Conservation (phyloP, 2,797 vertebrate genomes). For the Protosalanx chinensis region DNA sequence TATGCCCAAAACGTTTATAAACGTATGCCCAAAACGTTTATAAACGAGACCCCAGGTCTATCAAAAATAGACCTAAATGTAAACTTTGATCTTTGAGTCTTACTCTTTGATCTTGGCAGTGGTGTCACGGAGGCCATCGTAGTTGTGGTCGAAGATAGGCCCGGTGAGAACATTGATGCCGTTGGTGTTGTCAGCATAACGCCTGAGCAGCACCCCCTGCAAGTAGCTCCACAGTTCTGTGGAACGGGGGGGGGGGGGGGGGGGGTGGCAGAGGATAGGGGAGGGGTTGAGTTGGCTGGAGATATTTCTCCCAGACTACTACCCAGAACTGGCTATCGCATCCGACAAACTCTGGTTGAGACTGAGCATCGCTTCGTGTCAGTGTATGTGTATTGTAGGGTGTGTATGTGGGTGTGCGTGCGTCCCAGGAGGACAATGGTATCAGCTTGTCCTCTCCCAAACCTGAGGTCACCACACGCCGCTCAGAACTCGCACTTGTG, state of each 20-base stretch:
- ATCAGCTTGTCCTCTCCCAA: slow-evolving; percentile 46
- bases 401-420: slow-evolving; percentile 22
- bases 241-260: not conserved
- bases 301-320: not conserved
- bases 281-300: not conserved
- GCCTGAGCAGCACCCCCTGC: slow-evolving; percentile 83
- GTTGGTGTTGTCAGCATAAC: slow-evolving; percentile 81
- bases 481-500: not conserved
- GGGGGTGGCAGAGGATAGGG: not conserved
- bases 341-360: not conserved
- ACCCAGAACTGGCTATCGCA: not conserved
- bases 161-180: slow-evolving; percentile 86
- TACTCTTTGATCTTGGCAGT: slow-evolving; percentile 86
- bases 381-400: slow-evolving; percentile 13
- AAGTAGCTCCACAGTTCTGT: slow-evolving; percentile 90
- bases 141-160: slow-evolving; percentile 88
- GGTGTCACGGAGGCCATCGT: slow-evolving; percentile 84
- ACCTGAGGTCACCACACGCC: slow-evolving; percentile 39
- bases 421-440: slow-evolving; percentile 43
- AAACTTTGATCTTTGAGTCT: slow-evolving; percentile 41
- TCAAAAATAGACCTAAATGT: not conserved
- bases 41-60: not conserved
- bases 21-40: too few species aligned
- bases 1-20: too few species aligned
- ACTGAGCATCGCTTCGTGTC: slow-evolving; percentile 8